Conservation (phyloP, 1,140 invertebrate genomes). For the Lanistes nyassanus region DNA sequence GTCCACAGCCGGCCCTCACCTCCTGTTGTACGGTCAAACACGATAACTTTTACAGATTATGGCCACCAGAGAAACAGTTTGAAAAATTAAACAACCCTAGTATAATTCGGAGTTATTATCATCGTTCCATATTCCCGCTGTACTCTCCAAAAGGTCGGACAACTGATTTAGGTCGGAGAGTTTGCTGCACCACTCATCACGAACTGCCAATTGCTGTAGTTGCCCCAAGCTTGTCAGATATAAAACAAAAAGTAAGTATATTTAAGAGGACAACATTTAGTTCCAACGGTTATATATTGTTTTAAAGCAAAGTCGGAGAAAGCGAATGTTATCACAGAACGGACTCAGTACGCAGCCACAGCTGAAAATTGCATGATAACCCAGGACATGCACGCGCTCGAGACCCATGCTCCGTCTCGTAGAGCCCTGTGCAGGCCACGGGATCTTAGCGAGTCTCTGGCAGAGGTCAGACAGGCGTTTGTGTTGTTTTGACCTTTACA, state of each 20-base stretch:
- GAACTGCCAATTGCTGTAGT: no score
- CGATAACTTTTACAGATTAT: not conserved
- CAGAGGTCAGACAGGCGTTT: conserved; percentile 2
- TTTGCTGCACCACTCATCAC: no score
- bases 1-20: not conserved
- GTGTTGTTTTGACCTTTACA: not conserved
- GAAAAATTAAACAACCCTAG: no score
- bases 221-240: no score
- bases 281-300: no score
- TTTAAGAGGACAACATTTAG: no score
- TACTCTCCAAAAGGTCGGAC: no score
- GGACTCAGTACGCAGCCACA: not conserved
- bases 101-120: no score
- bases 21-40: not conserved
- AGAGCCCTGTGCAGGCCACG: not conserved
- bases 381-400: not conserved
- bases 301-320: not conserved
- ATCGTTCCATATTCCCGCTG: no score
- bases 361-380: conserved; percentile 6
- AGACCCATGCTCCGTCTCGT: not conserved
- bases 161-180: no score
- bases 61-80: not conserved
- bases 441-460: not conserved
- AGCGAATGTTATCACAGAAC: not conserved
- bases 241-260: no score